phyloP scores from a whole-genome alignment of 2,888 invertebrate species.

The Pherbina coryleti region DNA sequence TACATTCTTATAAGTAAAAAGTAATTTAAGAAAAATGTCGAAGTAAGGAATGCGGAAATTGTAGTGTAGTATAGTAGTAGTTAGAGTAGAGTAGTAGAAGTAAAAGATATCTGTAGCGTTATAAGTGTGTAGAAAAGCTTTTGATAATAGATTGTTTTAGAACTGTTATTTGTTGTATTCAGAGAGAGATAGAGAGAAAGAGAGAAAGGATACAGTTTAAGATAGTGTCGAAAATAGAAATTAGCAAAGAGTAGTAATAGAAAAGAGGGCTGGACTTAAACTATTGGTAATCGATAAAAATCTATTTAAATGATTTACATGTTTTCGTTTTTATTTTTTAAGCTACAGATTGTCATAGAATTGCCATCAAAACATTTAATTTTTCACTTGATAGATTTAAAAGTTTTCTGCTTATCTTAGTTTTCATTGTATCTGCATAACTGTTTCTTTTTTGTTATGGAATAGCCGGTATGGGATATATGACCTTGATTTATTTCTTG shows the following conservation, averaged over 20 bases:
- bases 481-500: too few relatives aligned
- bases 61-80: background rate
- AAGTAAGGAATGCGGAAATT: slow-evolving; percentile 36
- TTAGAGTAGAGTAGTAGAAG: background rate
- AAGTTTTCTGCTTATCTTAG: too few relatives aligned
- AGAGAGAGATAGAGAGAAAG: background rate
- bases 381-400: slow-evolving; percentile 14
- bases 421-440: background rate
- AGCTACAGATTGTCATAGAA: slow-evolving; percentile 33
- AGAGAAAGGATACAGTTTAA: background rate
- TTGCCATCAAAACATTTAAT: slow-evolving; percentile 31
- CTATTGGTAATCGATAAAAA: background rate
- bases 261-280: background rate
- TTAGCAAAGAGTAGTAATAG: background rate
- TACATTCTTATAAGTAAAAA: background rate
- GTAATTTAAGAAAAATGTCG: slow-evolving; percentile 8
- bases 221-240: background rate
- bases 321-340: background rate
- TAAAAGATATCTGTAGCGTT: background rate
- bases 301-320: background rate
- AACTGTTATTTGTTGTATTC: background rate
- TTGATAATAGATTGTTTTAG: background rate
- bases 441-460: background rate
- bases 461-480: too few relatives aligned
- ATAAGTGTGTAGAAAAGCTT: background rate